These are phyloP conservation scores for Gymnothorax javanicus DNA, from an alignment of 2,797 vertebrate genomes.

Conservation along the genomic window DNA sequence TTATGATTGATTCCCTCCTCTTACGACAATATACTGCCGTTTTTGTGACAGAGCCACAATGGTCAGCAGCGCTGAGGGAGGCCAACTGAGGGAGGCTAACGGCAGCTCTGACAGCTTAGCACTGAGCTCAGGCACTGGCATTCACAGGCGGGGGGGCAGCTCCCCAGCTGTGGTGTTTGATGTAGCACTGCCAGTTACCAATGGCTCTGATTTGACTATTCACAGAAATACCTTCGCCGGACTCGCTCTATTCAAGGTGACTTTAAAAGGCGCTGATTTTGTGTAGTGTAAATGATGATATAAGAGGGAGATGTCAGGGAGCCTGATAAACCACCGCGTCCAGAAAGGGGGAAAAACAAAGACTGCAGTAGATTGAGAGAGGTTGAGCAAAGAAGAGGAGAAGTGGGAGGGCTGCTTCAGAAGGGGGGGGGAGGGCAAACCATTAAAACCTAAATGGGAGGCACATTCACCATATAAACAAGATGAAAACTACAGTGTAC, in stretches of 20 bases:
- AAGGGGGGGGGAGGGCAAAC: background rate
- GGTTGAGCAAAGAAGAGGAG: background rate
- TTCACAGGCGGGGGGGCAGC: background rate
- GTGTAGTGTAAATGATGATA: conserved; percentile 13
- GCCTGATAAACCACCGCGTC: background rate
- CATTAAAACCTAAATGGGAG: background rate
- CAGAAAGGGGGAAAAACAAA: background rate
- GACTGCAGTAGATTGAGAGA: background rate
- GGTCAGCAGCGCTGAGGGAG: background rate
- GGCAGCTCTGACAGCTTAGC: background rate
- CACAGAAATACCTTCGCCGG: background rate
- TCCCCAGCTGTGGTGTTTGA: background rate
- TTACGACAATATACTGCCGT: background rate
- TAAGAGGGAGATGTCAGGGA: background rate
- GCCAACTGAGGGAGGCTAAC: background rate
- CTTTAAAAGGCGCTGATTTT: conserved; percentile 5
- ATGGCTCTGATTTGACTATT: conserved; percentile 4
- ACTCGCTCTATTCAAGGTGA: conserved; percentile 25
- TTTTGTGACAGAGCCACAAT: background rate
- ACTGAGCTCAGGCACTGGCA: background rate
- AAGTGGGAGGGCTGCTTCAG: background rate
- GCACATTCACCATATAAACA: background rate
- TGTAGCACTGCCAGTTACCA: background rate
- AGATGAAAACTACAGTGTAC: background rate
- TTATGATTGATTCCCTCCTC: background rate